Evolutionary conservation across 2,888 invertebrate species (phyloP).

Genomic region (Schizotus pectinicornis): DNA sequence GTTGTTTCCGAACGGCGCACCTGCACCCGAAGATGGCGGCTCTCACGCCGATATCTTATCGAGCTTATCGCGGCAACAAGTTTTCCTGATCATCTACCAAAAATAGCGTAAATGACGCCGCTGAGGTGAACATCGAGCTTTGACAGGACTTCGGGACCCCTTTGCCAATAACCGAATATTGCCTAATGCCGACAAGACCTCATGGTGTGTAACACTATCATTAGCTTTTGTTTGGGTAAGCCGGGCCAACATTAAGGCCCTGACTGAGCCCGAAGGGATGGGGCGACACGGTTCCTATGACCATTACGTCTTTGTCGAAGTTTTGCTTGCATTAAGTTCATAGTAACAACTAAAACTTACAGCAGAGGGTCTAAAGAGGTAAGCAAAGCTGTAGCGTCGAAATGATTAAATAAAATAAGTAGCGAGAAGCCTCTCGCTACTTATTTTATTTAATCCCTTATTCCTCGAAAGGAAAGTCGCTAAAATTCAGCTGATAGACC

Average conservation of each 20-base stretch:
- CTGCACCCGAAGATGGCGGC: slow-evolving; percentile 36
- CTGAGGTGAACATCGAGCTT: slow-evolving; percentile 21
- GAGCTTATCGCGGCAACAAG: not conserved
- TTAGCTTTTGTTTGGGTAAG: slow-evolving; percentile 50
- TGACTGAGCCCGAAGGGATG: too few relatives aligned
- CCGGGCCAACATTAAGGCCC: not conserved
- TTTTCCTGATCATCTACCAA: slow-evolving; percentile 7
- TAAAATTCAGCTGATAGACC: too few relatives aligned
- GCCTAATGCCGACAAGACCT: slow-evolving; percentile 53
- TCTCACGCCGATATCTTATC: slow-evolving; percentile 29
- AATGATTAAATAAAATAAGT: too few relatives aligned
- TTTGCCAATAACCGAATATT: slow-evolving; percentile 50
- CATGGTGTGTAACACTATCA: slow-evolving; percentile 52
- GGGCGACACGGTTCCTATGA: too few relatives aligned
- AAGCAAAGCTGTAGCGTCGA: too few relatives aligned
- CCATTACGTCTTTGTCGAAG: too few relatives aligned
- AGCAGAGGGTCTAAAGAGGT: too few relatives aligned
- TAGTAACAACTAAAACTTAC: too few relatives aligned
- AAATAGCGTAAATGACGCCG: not conserved
- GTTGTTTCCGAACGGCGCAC: slow-evolving; percentile 33
- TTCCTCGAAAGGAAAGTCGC: too few relatives aligned
- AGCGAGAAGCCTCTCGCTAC: too few relatives aligned
- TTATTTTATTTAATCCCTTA: too few relatives aligned
- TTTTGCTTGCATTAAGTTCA: too few relatives aligned
- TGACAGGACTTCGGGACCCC: slow-evolving; percentile 48